A percentile compares a stretch with the other conserved stretches of the same genome.
Conservation (phyloP, 2,113 vertebrate species). For the Solea solea region DNA sequence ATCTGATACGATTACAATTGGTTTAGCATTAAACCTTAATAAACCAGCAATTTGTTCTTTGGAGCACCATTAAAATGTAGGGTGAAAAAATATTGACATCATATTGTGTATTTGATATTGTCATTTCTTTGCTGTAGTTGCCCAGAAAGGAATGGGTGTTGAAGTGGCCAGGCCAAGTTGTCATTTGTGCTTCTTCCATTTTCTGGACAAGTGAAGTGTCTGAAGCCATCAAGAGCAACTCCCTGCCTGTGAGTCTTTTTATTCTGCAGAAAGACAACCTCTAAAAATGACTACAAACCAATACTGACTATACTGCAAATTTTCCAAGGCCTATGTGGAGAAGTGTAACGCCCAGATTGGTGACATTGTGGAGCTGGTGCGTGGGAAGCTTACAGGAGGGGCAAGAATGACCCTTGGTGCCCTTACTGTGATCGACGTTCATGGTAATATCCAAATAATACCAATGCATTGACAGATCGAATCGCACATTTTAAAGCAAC, state of each 20-base stretch:
- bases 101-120: not conserved
- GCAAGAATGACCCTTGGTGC: constrained; percentile 90
- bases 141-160: constrained; percentile 90
- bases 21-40: too few relatives aligned
- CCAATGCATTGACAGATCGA: not conserved
- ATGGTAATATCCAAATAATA: constrained; percentile 79
- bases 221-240: constrained; percentile 82
- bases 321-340: constrained; percentile 84
- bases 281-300: not conserved
- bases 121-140: constrained; percentile 73
- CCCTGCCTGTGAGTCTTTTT: constrained; percentile 81
- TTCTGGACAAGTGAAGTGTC: constrained; percentile 94
- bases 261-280: not conserved
- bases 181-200: constrained; percentile 93
- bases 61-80: not conserved
- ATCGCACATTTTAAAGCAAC: not conserved
- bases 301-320: not conserved
- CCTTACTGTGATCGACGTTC: constrained; percentile 92
- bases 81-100: not conserved
- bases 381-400: constrained; percentile 88
- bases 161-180: constrained; percentile 93
- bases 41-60: not conserved
- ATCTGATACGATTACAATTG: not conserved
- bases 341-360: constrained; percentile 88
- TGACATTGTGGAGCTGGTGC: constrained; percentile 90